Base-by-base conservation (phyloP, 1,140 invertebrate species). In the Leptinotarsa undecemlineata region DNA sequence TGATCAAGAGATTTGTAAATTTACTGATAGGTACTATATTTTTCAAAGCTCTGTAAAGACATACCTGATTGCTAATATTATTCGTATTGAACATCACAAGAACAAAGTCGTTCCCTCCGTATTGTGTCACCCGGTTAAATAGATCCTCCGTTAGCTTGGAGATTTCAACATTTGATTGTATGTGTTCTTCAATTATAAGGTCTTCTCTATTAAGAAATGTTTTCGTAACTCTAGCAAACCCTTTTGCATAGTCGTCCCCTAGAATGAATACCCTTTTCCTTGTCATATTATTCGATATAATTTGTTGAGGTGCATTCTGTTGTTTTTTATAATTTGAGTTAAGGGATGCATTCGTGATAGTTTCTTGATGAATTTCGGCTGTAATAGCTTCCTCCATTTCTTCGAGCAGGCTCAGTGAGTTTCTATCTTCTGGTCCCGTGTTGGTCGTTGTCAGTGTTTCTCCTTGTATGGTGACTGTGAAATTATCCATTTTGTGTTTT, bases 31-130 rank as follows among this genome's bases (percentile, higher is more conserved):
- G n/a, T n/a, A n/a, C n/a, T n/a, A n/a, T n/a, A n/a, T n/a, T n/a
- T n/a, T n/a, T n/a, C n/a, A n/a, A n/a, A n/a, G n/a, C n/a, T n/a
- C n/a, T n/a, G n/a, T n/a, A 21, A 21, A 19, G 61, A 63, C n/a
- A 63, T 23, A 63, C 61, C 61, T 63, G 61, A 63, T 63, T 63
- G 21, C 62, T 63, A 14, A 63, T 63, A 63, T 63, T 63, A 63
- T 63, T 19, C 26, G 62, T 63, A 17, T 63, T 17, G 19, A 6
- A 63, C 62, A 63, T 63, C 62, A 63, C 62, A 13, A 63, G 5
- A 63, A 23, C 5, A 63, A 4, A 63, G 6, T 63, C 62, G 4
- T 63, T 23, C 4, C 62, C 62, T 4, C 62, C 0, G 62, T 63
- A 17, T 63, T 63, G 62, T 63, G 62, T 63, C 11, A 2, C 62